Evolutionary conservation across 1,140 invertebrate genomes (phyloP).

Genomic region (Propsilocerus akamusi): DNA sequence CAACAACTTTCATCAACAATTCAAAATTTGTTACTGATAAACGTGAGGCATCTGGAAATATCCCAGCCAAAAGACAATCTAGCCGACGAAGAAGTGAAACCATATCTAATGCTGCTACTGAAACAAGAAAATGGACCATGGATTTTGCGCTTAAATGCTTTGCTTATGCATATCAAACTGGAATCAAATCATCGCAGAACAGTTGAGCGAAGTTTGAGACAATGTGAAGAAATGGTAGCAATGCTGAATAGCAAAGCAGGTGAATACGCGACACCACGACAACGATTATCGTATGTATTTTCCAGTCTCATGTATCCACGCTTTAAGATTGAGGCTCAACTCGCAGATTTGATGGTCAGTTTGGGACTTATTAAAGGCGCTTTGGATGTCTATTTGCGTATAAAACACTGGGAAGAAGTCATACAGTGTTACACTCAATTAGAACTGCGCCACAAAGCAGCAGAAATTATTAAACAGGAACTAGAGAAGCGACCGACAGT

Average conservation of each 20-base stretch:
- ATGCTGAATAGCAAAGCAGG: conserved; percentile 10
- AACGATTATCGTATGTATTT: conserved; percentile 37
- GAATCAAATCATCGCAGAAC: conserved; percentile 59
- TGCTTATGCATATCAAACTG: conserved; percentile 52
- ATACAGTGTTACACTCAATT: conserved; percentile 76
- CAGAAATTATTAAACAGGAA: conserved; percentile 70
- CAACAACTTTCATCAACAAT: conserved; percentile 47
- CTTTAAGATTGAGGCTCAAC: conserved; percentile 54
- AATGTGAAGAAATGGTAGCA: conserved; percentile 62
- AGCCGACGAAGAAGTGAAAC: conserved; percentile 54
- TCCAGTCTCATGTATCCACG: conserved; percentile 42
- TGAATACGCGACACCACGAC: conserved; percentile 7
- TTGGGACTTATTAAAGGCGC: conserved; percentile 71
- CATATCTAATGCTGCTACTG: conserved; percentile 51
- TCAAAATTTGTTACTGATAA: conserved; percentile 55
- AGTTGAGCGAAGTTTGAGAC: conserved; percentile 70
- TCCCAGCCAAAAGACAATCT: conserved; percentile 60
- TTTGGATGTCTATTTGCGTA: conserved; percentile 60
- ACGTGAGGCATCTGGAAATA: conserved; percentile 46
- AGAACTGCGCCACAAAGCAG: conserved; percentile 71
- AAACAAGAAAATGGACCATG: conserved; percentile 47
- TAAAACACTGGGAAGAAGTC: conserved; percentile 84
- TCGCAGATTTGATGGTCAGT: conserved; percentile 60
- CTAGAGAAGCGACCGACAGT: conserved; percentile 63
- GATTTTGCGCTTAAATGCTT: conserved; percentile 44